A percentile compares a stretch with the other conserved stretches of the same genome.
phyloP scores from a whole-genome alignment of 1,140 invertebrate genomes.

The Arctopsyche grandis region DNA sequence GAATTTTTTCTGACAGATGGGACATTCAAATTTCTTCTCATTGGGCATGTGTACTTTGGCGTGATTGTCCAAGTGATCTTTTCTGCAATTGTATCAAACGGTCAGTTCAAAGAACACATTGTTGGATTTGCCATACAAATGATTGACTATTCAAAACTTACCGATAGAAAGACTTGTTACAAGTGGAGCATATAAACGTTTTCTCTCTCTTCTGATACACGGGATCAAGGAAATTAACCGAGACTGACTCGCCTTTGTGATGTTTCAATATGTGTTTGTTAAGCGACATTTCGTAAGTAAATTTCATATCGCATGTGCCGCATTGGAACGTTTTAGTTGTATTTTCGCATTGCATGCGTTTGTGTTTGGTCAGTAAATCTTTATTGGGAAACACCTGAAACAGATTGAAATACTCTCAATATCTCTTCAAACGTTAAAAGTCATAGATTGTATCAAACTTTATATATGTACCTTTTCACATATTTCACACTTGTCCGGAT shows the following conservation, averaged over 20 bases:
- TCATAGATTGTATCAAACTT: too few species aligned
- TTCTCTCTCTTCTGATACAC: constrained; percentile 56
- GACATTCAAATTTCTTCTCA: constrained; percentile 65
- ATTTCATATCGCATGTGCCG: constrained; percentile 59
- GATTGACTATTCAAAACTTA: constrained; percentile 52
- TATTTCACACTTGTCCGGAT: constrained; percentile 48
- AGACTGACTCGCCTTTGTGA: constrained; percentile 61
- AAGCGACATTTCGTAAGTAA: constrained; percentile 61
- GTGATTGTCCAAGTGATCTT: constrained; percentile 65
- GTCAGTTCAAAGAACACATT: too few species aligned
- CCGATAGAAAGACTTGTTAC: constrained; percentile 65
- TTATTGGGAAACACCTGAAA: constrained; percentile 52
- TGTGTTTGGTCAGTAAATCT: constrained; percentile 50
- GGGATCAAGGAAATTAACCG: constrained; percentile 59
- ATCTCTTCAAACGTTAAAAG: too few species aligned
- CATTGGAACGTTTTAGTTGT: constrained; percentile 56
- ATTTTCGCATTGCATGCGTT: constrained; percentile 51
- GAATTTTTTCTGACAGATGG: constrained; percentile 66
- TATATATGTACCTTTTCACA: constrained; percentile 45
- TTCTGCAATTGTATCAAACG: constrained; percentile 53
- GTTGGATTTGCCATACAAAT: too few species aligned
- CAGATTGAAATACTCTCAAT: too few species aligned
- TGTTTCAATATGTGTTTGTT: constrained; percentile 63
- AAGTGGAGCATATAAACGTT: constrained; percentile 63
- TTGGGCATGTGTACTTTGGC: constrained; percentile 62